A percentile compares a stretch with the other conserved stretches of the same genome.
These are phyloP conservation scores for Antennarius striatus DNA, from an alignment of 2,113 vertebrate genomes.

Conservation along the genomic window DNA sequence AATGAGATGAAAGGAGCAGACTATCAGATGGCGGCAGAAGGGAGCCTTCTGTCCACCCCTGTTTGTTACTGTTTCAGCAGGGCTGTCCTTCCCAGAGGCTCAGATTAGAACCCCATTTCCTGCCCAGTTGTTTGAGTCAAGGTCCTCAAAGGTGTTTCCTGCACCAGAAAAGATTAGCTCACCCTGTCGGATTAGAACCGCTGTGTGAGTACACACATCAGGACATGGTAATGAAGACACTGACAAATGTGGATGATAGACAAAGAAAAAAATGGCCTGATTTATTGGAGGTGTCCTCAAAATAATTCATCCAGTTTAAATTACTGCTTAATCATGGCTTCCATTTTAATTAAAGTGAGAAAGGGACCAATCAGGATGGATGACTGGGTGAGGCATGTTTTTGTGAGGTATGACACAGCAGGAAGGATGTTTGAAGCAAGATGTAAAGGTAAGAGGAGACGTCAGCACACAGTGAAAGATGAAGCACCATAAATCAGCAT, in stretches of 20 bases:
- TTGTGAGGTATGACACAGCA: too few species aligned
- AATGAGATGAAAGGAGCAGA: conserved; percentile 6
- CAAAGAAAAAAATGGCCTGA: not conserved
- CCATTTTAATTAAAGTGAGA: conserved; percentile 7
- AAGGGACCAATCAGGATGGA: too few species aligned
- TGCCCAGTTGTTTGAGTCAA: conserved; percentile 60
- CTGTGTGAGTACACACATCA: not conserved
- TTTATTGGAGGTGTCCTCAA: conserved; percentile 3
- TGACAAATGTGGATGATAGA: not conserved
- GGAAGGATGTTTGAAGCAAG: too few species aligned
- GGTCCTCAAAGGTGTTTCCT: conserved; percentile 74
- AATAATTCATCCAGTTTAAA: not conserved
- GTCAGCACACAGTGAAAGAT: too few species aligned
- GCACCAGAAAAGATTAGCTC: conserved; percentile 64
- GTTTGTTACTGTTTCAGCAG: conserved; percentile 23
- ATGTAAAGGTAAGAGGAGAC: too few species aligned
- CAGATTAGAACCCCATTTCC: conserved; percentile 47
- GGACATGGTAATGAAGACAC: not conserved
- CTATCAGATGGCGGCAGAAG: not conserved
- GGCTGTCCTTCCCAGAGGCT: conserved; percentile 31
- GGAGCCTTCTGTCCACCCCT: conserved; percentile 16
- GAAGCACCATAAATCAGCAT: too few species aligned
- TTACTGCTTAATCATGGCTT: conserved; percentile 1
- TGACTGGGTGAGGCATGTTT: too few species aligned
- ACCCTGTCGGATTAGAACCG: conserved; percentile 1